These are phyloP conservation scores for Triplophysa yarkandensis DNA, from an alignment of 2,797 vertebrate genomes.

Conservation along the genomic window DNA sequence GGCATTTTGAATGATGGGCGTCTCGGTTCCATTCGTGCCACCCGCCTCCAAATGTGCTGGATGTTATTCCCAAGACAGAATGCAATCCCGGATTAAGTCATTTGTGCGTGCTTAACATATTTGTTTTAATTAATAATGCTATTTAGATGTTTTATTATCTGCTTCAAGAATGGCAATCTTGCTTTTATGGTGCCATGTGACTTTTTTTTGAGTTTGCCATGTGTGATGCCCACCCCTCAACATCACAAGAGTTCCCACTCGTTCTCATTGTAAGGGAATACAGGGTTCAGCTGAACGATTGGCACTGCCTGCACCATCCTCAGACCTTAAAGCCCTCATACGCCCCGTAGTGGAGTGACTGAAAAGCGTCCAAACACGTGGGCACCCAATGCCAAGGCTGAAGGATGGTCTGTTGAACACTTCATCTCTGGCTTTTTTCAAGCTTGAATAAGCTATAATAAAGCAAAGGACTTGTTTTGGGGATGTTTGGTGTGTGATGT, in stretches of 20 bases:
- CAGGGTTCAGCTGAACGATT: constrained; percentile 21
- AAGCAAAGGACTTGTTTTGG: neutral
- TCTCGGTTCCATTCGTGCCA: constrained; percentile 65
- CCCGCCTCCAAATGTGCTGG: constrained; percentile 47
- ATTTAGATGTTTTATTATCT: too few species aligned
- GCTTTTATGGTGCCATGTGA: neutral
- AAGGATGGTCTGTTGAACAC: constrained; percentile 7
- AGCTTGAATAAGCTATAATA: neutral
- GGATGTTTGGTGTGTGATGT: neutral
- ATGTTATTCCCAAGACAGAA: constrained; percentile 68
- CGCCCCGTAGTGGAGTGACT: constrained; percentile 65
- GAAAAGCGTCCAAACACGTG: constrained; percentile 43
- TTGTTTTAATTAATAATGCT: neutral
- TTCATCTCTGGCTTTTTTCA: constrained; percentile 6
- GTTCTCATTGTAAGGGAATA: constrained; percentile 7
- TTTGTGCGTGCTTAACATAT: neutral
- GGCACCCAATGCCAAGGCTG: constrained; percentile 24
- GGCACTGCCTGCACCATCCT: constrained; percentile 24
- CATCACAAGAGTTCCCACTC: constrained; percentile 28
- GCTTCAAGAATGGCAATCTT: too few species aligned
- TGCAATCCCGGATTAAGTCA: neutral
- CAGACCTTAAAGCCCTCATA: constrained; percentile 50
- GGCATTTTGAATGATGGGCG: constrained; percentile 74
- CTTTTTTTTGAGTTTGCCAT: constrained; percentile 37
- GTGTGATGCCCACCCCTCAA: constrained; percentile 12